phyloP scores from a whole-genome alignment of 2,113 vertebrate species.

The Talpa occidentalis region DNA sequence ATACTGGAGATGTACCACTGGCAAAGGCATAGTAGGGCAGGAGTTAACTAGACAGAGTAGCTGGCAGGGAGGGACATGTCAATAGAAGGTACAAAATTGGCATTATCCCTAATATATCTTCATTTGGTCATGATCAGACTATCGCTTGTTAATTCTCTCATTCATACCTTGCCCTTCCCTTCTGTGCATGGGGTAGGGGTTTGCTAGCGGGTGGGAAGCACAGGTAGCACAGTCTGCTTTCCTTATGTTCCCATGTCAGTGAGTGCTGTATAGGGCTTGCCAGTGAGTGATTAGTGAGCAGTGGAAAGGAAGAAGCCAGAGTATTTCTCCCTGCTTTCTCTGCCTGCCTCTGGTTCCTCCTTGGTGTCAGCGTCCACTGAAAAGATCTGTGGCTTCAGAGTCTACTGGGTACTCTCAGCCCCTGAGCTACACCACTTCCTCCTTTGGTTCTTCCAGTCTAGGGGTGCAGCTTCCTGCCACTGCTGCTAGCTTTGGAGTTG shows the following conservation, averaged over 20 bases:
- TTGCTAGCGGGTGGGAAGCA: rapidly evolving
- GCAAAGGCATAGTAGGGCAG: background rate
- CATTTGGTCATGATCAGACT: background rate
- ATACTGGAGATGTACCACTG: background rate
- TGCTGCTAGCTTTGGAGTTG: background rate
- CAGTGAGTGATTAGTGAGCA: background rate
- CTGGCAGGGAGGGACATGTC: background rate
- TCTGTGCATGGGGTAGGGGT: background rate
- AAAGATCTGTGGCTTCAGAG: background rate
- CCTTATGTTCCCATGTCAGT: rapidly evolving
- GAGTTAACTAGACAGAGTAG: background rate
- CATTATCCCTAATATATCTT: background rate
- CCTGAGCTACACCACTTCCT: background rate
- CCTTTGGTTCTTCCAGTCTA: background rate
- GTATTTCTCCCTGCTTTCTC: background rate
- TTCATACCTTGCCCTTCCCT: background rate
- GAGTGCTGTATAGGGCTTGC: background rate
- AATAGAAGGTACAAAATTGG: background rate
- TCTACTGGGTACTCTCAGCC: background rate
- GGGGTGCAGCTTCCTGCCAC: background rate
- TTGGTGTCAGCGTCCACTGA: background rate
- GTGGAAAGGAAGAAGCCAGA: background rate
- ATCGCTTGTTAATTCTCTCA: background rate
- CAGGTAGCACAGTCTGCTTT: background rate
- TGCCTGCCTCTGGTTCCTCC: background rate